Base-by-base conservation (phyloP, 2,797 vertebrate species). In the Thripadectes ignobilis region DNA sequence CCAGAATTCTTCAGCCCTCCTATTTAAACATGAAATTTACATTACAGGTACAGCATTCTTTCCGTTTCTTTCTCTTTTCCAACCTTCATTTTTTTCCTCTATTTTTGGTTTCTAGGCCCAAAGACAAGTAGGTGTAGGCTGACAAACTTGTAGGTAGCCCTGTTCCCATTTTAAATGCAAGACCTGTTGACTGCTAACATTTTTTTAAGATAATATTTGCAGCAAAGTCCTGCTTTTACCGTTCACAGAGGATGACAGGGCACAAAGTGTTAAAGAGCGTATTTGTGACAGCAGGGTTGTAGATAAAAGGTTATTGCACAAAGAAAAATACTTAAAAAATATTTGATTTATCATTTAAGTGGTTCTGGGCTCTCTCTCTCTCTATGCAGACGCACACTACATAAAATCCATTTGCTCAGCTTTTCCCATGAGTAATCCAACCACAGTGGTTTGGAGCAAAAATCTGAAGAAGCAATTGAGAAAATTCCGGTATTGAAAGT, bases 381-480 rank as follows among this genome's bases (percentile, higher is more conserved):
- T 66, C 72, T 66, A 24, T 93, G 94, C 65, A 90, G 58, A 82
- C 10, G 1, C 41, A 68, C 45, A 61, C 66, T 84, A 88, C 83
- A 87, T 84, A 96, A 97, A 97, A 96, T 96, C 96, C 93, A 96
- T 96, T 97, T 97, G 85, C 96, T 96, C 97, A 98, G 96, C 96
- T 97, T 98, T 97, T 92, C 97, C 97, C 97, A 90, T 2, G 92
- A 97, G 96, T 91, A 97, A 97, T 97, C 82, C 96, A 93, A 84
- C 77, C 93, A 7, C 89, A 88, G 87, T 66, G 97, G 95, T 92
- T 88, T 97, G 97, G 96, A 97, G 95, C 76, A 97, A 97, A 98
- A 97, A 94, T 93, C 96, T 96, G 95, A 96, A 97, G 94, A 97
- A 95, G 97, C 96, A 97, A 97, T 97, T 98, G 96, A 97, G 95